phyloP scores from a whole-genome alignment of 2,888 invertebrate genomes.

The Cantharis flavilabris region DNA sequence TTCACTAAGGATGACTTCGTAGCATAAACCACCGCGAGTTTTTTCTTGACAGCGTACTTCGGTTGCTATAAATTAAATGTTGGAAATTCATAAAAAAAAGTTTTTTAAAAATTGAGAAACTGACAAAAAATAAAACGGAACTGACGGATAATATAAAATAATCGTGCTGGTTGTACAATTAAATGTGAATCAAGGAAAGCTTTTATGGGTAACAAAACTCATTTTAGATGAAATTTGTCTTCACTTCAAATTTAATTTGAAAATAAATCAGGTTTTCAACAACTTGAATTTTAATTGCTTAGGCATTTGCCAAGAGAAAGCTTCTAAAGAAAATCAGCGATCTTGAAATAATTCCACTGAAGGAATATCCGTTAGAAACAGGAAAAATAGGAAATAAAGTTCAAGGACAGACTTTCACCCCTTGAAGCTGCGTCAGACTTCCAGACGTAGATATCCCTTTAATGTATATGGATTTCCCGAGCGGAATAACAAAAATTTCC shows the following conservation, averaged over 20 bases:
- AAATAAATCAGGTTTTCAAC: background rate
- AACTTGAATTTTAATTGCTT: background rate
- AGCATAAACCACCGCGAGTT: slow-evolving; percentile 88
- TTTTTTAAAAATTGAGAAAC: background rate
- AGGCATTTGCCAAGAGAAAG: background rate
- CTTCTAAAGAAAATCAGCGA: background rate
- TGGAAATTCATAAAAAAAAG: background rate
- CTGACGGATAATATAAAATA: background rate
- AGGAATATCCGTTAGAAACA: background rate
- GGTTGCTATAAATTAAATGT: slow-evolving; percentile 65
- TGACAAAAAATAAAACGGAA: background rate
- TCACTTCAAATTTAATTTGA: background rate
- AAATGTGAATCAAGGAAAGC: background rate
- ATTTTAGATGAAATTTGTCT: background rate
- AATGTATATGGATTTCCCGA: background rate
- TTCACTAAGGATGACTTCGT: slow-evolving; percentile 89
- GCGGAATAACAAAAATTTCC: background rate
- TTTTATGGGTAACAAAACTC: background rate
- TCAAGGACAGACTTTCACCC: slow-evolving; percentile 22
- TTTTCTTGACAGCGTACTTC: slow-evolving; percentile 93
- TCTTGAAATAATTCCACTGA: background rate
- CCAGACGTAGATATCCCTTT: background rate
- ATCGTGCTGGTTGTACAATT: background rate
- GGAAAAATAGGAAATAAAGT: background rate
- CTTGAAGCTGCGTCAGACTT: background rate